phyloP scores from a whole-genome alignment of 2,888 invertebrate species.

The Linnaemya vulpina region DNA sequence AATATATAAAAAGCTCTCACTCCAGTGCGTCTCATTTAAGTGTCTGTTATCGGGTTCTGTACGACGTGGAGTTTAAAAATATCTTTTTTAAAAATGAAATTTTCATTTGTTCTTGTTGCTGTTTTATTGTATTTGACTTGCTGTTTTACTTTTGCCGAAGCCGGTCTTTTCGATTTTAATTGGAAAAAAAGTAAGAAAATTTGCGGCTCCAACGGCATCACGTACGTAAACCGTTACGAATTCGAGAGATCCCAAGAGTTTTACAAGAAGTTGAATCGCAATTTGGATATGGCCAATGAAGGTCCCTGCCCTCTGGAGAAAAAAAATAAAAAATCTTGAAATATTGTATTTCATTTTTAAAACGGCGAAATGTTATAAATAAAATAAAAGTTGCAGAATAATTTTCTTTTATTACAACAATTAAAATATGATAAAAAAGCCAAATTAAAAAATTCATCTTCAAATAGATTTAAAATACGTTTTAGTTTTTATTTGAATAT shows the following conservation, averaged over 20 bases:
- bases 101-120: neutral
- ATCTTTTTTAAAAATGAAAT: conserved; percentile 40
- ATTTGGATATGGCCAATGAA: conserved; percentile 73
- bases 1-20: neutral
- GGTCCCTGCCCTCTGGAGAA: conserved; percentile 74
- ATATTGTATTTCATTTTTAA: neutral
- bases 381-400: neutral
- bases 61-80: neutral
- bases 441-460: too few relatives aligned
- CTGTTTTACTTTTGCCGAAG: conserved; percentile 83
- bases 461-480: too few relatives aligned
- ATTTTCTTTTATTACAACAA: too few relatives aligned
- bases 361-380: neutral
- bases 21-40: neutral
- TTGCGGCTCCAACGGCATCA: conserved; percentile 95
- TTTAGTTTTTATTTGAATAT: too few relatives aligned
- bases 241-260: conserved; percentile 90
- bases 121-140: conserved; percentile 8
- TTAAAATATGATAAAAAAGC: too few relatives aligned
- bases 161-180: conserved; percentile 85
- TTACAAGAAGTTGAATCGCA: conserved; percentile 76
- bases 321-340: neutral
- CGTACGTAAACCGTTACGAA: conserved; percentile 97
- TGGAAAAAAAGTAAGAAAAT: conserved; percentile 89
- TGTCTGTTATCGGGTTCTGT: neutral